Evolutionary conservation across 1,140 invertebrate species (phyloP).

Genomic region (Caligus rogercresseyi): DNA sequence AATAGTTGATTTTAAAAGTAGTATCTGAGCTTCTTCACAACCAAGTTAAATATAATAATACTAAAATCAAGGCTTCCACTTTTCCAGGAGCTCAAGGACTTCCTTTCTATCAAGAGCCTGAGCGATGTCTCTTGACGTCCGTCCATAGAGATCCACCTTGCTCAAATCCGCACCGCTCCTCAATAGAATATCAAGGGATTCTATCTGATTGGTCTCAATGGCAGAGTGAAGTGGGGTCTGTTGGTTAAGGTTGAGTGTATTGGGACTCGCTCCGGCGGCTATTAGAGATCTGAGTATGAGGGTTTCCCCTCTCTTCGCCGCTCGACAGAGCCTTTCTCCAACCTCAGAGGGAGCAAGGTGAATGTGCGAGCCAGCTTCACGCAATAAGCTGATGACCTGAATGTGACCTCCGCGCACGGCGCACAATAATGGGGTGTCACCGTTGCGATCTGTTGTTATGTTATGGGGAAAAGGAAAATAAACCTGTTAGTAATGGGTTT

Average conservation of each 20-base stretch:
- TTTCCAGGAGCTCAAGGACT: not conserved
- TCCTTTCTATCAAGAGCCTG: not conserved
- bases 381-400: slow-evolving; percentile 40
- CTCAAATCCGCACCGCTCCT: not conserved
- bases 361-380: slow-evolving; percentile 45
- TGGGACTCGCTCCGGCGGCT: not conserved
- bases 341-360: slow-evolving; percentile 31
- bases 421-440: slow-evolving; percentile 40
- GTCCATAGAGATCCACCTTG: slow-evolving; percentile 5
- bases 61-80: not conserved
- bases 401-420: slow-evolving; percentile 42
- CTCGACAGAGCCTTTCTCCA: slow-evolving; percentile 40
- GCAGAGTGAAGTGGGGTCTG: slow-evolving; percentile 11
- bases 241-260: slow-evolving; percentile 8
- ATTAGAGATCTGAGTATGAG: not conserved
- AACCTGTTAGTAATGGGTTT: no score
- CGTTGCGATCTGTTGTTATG: slow-evolving; percentile 26
- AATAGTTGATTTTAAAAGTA: no score
- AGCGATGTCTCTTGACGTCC: slow-evolving; percentile 4
- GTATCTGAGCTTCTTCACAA: no score
- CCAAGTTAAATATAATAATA: no score
- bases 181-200: not conserved
- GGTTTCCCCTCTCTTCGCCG: slow-evolving; percentile 20
- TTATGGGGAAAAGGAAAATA: no score
- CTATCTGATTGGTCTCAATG: slow-evolving; percentile 1